phyloP scores from a whole-genome alignment of 1,140 invertebrate species.

The Aleiodes sp. region DNA sequence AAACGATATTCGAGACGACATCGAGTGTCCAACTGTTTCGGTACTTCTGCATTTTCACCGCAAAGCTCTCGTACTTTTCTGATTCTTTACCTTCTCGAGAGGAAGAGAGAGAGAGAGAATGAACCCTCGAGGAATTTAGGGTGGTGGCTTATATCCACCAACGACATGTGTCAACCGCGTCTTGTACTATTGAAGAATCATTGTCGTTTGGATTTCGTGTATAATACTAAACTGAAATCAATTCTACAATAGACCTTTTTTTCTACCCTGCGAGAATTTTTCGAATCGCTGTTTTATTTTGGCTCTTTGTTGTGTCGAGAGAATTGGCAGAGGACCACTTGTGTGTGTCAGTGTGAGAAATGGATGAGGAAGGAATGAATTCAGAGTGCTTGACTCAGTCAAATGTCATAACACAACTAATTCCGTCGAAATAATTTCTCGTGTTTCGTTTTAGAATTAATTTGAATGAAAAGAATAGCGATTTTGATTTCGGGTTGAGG shows the following conservation, averaged over 20 bases:
- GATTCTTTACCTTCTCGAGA: neutral
- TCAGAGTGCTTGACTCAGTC: neutral
- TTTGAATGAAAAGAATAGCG: neutral
- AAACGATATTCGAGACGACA: conserved; percentile 45
- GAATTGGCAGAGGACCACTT: no score
- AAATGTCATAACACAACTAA: neutral
- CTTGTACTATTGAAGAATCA: conserved; percentile 20
- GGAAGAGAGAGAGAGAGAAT: no score
- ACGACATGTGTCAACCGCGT: conserved; percentile 27
- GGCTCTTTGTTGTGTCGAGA: no score
- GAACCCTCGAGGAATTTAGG: conserved; percentile 1
- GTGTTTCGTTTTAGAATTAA: neutral
- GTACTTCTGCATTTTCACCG: conserved; percentile 20
- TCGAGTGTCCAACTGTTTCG: conserved; percentile 48
- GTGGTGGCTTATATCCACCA: conserved; percentile 8
- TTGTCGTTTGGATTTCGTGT: conserved; percentile 26
- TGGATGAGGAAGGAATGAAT: neutral
- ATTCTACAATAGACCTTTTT: neutral
- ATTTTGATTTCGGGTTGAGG: no score
- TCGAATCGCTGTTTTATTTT: neutral
- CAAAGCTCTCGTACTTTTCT: neutral
- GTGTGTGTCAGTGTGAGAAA: no score
- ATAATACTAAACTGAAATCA: conserved; percentile 20
- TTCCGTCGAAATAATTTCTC: conserved; percentile 8
- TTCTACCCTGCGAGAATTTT: neutral